Evolutionary conservation across 2,113 vertebrate species (phyloP), one percentile per base, ranked within the genome.

Genomic region (Entomyzon cyanotis): DNA sequence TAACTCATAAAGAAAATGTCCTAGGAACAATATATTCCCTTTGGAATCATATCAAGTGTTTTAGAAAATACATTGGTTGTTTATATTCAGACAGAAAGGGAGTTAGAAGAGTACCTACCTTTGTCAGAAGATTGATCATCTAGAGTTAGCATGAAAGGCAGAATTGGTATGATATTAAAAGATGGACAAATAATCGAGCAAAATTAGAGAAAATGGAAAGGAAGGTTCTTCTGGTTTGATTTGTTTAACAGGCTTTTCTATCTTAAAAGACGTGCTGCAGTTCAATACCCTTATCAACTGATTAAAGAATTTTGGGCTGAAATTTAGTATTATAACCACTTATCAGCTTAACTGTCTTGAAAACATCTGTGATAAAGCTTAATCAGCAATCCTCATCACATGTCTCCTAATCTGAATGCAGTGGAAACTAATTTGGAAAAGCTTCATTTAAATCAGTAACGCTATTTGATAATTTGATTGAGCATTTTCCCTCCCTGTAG

Each of bases 121-220:
- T 98, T 98, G 62, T 99, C 98, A 98, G 99, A 99, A 96, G 98
- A 97, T 78, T 98, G 99, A 96, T 99, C 99, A 96, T 98, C 99
- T 99, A 97, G 49, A 93, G 98, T 97, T 95, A 98, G 99, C 98
- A 98, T 98, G 97, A 98, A 98, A 98, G 97, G 98, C 97, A 97
- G 97, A 98, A 89, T 95, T 86, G 79, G 93, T 46, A 95, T 67
- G 41, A 8, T 62, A 70, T 98, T 98, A 98, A 96, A 80, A 76
- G 46, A 94, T 78, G 88, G 87, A 67, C 68, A 93, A 87, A 78
- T 35, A 46, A 91, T 14, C 37, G 11, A 82, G 76, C 79, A 82
- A 83, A 83, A 73, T 95, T 67, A 76, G 24, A 77, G 71, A 69
- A 60, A 67, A 87, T 15, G 21, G 23, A 73, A 94, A 90, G 75